Evolutionary conservation across 2,113 vertebrate species (phyloP), one percentile per base, ranked within the genome.

Genomic region (Genyomyrus donnyi): DNA sequence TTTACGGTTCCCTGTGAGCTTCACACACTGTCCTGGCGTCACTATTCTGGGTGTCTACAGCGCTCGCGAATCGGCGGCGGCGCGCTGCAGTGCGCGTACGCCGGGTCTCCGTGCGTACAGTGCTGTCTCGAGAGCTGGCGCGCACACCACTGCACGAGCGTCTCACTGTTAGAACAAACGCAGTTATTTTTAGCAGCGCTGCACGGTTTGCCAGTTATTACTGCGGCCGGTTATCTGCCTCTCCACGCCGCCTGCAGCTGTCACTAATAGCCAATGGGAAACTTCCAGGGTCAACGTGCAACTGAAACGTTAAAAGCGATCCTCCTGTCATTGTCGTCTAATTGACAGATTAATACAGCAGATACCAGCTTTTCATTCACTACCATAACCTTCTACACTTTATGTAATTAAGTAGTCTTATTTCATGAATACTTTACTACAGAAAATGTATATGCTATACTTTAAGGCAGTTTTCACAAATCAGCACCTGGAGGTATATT

Each of bases 191-290:
- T 96, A 96, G 94, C 93, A 88, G 91, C 91, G 49, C 89, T 85
- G 92, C 90, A 93, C 94, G 94, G 92, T 94, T 92, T 94, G 92
- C 92, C 95, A 94, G 95, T 95, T 96, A 95, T 95, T 94, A 94
- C 92, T 17, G 85, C 11, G 85, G 90, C 83, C 83, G 89, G 91
- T 62, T 91, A 91, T 93, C 91, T 90, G 89, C 3, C 91, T 92
- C 92, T 91, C 90, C 83, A 88, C 91, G 90, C 91, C 92, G 93
- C 92, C 91, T 90, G 90, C 93, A 94, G 95, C 95, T 96, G 95
- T 95, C 92, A 90, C 88, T 93, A 92, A 92, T 93, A 70, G 87
- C 91, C 86, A 62, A 87, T 83, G 8, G 46, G 48, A 50, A n/a
- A 39, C 88, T 80, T 83, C 10, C n/a, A 70, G 62, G 3, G 27